Conservation (phyloP, 1,140 invertebrate species). For the Paracyclopina nana region DNA sequence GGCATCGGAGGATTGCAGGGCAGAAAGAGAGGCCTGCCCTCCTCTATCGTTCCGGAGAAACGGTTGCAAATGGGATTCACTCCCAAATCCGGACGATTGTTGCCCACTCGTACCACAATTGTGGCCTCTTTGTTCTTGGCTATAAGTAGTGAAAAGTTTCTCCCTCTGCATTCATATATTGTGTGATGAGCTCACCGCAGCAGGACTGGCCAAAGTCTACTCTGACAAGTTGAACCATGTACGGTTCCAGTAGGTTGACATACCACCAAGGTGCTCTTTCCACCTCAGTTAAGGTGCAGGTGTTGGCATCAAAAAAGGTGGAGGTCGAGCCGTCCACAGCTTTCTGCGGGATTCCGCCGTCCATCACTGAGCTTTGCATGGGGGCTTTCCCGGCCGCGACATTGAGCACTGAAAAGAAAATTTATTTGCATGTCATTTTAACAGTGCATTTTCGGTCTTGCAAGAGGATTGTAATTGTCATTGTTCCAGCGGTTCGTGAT, state of each 20-base stretch:
- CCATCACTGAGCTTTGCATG: slow-evolving; percentile 70
- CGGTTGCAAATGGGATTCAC: slow-evolving; percentile 77
- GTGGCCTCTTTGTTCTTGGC: slow-evolving; percentile 43
- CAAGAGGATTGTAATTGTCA: no score
- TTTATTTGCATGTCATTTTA: background rate
- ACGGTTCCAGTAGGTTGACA: slow-evolving; percentile 78
- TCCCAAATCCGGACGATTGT: slow-evolving; percentile 77
- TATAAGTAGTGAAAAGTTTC: slow-evolving; percentile 18
- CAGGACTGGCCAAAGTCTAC: slow-evolving; percentile 79
- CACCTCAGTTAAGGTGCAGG: slow-evolving; percentile 61
- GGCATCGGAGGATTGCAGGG: slow-evolving; percentile 88
- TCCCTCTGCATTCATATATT: no score
- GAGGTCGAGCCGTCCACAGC: slow-evolving; percentile 76
- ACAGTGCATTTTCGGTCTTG: no score
- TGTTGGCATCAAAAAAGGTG: slow-evolving; percentile 53
- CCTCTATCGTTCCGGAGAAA: slow-evolving; percentile 51
- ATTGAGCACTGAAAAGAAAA: slow-evolving; percentile 53
- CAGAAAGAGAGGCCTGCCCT: slow-evolving; percentile 71
- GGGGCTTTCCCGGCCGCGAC: slow-evolving; percentile 84
- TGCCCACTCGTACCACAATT: slow-evolving; percentile 71
- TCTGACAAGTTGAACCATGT: slow-evolving; percentile 79
- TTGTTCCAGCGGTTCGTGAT: no score
- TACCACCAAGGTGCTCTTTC: slow-evolving; percentile 83
- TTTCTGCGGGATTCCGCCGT: slow-evolving; percentile 63
- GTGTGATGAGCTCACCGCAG: slow-evolving; percentile 61